phyloP scores from a whole-genome alignment of 2,888 invertebrate genomes.

The Noctua fimbriata region DNA sequence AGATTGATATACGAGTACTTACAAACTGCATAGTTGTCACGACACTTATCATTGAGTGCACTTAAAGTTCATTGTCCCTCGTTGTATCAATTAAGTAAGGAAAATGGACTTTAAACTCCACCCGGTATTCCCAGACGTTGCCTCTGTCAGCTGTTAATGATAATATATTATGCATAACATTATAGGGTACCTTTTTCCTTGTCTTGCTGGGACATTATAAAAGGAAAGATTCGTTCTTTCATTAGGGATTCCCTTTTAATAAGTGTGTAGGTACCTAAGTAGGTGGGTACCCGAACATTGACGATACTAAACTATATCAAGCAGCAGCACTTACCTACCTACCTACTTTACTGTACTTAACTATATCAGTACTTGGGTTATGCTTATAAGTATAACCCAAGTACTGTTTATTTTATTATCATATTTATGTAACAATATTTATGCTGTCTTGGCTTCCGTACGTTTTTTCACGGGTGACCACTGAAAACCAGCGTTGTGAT shows the following conservation, averaged over 20 bases:
- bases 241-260: background rate
- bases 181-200: constrained; percentile 6
- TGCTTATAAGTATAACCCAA: too few relatives aligned
- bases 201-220: background rate
- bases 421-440: too few relatives aligned
- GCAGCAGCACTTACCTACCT: too few relatives aligned
- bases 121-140: constrained; percentile 38
- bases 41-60: constrained; percentile 19
- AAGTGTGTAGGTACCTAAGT: background rate
- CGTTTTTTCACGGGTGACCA: too few relatives aligned
- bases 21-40: background rate
- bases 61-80: constrained; percentile 46
- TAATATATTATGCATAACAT: constrained; percentile 8
- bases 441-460: too few relatives aligned
- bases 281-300: background rate
- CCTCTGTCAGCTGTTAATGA: constrained; percentile 19
- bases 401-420: too few relatives aligned
- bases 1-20: background rate
- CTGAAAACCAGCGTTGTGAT: too few relatives aligned
- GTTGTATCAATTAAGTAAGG: constrained; percentile 49
- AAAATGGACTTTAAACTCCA: constrained; percentile 30
- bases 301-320: background rate
- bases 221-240: background rate
- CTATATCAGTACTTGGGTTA: too few relatives aligned
- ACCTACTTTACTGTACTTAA: too few relatives aligned